Evolutionary conservation across 2,113 vertebrate species (phyloP).

Genomic region (Gobiocypris rarus): DNA sequence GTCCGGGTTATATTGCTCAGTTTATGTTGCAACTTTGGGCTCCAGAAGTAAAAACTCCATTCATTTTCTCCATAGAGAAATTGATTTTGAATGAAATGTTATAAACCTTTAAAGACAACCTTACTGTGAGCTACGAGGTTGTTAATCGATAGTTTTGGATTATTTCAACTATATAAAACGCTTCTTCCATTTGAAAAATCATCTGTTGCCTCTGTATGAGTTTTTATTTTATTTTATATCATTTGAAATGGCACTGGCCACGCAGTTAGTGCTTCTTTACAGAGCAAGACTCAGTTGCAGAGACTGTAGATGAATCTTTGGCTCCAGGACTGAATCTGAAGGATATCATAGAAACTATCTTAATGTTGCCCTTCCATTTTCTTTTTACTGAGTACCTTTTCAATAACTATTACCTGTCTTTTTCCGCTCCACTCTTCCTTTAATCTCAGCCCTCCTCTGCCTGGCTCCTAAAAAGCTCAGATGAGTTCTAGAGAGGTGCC

Average conservation of each 20-base stretch:
- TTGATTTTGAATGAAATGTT: too few species aligned
- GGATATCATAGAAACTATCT: not conserved
- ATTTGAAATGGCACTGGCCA: not conserved
- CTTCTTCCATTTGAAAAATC: not conserved
- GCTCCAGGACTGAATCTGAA: not conserved
- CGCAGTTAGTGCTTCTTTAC: not conserved
- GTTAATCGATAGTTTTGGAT: too few species aligned
- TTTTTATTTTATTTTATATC: not conserved
- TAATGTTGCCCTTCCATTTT: constrained; percentile 41
- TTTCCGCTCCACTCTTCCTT: constrained; percentile 30
- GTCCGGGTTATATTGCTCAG: too few species aligned
- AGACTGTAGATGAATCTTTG: constrained; percentile 3
- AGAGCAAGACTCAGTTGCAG: not conserved
- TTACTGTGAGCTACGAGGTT: too few species aligned
- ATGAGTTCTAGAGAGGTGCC: constrained; percentile 51
- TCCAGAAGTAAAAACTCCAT: too few species aligned
- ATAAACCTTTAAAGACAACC: too few species aligned
- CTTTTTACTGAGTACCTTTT: constrained; percentile 46
- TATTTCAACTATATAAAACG: too few species aligned
- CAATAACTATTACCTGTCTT: constrained; percentile 50
- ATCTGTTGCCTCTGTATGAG: not conserved
- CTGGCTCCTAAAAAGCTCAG: constrained; percentile 41
- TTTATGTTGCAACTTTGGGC: too few species aligned
- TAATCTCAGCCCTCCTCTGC: constrained; percentile 57
- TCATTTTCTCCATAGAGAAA: too few species aligned